Evolutionary conservation across 2,797 vertebrate genomes (phyloP).

Genomic region (Diceros bicornis): DNA sequence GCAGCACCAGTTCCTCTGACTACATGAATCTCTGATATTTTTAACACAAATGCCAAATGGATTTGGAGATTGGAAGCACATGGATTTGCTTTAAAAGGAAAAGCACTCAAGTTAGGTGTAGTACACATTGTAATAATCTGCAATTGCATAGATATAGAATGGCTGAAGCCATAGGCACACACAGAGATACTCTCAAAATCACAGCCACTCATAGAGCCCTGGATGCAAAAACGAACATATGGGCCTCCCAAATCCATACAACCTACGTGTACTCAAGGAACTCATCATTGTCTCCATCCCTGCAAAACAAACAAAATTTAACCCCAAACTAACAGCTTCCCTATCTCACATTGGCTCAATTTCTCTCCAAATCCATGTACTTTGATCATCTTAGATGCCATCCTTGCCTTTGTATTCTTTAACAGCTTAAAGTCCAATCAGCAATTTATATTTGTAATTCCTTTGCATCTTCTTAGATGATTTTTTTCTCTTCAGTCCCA

Average conservation of each 20-base stretch:
- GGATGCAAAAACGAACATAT: not conserved
- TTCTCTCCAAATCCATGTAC: not conserved
- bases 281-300: not conserved
- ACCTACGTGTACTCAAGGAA: not conserved
- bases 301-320: not conserved
- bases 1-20: not conserved
- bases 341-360: not conserved
- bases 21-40: conserved; percentile 22
- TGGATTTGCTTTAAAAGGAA: conserved; percentile 59
- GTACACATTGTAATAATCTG: not conserved
- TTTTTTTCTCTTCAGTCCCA: not conserved
- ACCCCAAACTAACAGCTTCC: not conserved
- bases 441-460: not conserved
- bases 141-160: not conserved
- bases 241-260: not conserved
- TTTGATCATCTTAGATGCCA: not conserved
- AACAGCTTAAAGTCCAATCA: not conserved
- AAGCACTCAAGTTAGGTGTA: not conserved
- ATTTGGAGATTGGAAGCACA: conserved; percentile 67
- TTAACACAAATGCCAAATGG: conserved; percentile 73
- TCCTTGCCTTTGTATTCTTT: not conserved
- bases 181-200: not conserved
- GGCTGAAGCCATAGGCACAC: not conserved
- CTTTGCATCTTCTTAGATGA: not conserved
- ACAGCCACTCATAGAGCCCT: not conserved